Evolutionary conservation across 2,113 vertebrate genomes (phyloP).

Genomic region (Gadus chalcogrammus): DNA sequence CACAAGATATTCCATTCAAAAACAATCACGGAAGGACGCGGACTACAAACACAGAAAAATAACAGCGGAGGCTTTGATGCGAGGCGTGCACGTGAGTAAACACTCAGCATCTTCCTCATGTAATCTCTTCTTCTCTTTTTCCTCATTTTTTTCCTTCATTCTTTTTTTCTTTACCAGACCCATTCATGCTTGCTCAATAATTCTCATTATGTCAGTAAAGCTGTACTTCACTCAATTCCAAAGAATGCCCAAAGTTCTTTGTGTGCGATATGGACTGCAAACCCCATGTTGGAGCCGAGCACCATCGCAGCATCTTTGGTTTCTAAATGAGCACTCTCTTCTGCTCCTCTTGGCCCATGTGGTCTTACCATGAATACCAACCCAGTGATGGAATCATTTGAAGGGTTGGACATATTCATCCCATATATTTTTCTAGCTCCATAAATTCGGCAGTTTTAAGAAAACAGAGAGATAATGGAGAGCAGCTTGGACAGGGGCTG

Average conservation of each 20-base stretch:
- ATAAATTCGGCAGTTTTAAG: neutral
- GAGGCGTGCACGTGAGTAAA: constrained; percentile 35
- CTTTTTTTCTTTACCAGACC: constrained; percentile 24
- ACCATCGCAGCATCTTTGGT: too few relatives aligned
- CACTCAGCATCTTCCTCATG: constrained; percentile 6
- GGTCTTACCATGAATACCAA: constrained; percentile 29
- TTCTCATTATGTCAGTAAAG: constrained; percentile 28
- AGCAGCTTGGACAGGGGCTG: constrained; percentile 6
- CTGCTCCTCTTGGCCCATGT: neutral
- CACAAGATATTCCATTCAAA: constrained; percentile 35
- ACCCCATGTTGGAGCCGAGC: too few relatives aligned
- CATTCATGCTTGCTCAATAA: constrained; percentile 39
- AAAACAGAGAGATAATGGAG: constrained; percentile 12
- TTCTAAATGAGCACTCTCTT: too few relatives aligned
- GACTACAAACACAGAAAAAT: constrained; percentile 29
- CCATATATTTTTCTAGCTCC: constrained; percentile 10
- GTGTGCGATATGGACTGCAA: neutral
- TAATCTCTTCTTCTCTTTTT: constrained; percentile 41
- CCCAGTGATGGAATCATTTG: constrained; percentile 20
- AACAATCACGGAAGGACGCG: constrained; percentile 45
- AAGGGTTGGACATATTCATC: constrained; percentile 3
- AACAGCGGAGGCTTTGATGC: constrained; percentile 37
- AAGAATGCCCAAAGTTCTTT: neutral
- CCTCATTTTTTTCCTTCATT: constrained; percentile 35
- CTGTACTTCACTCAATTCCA: constrained; percentile 9